Evolutionary conservation across 2,113 vertebrate genomes (phyloP), one percentile per base, ranked within the genome.

Genomic region (Aleadryas rufinucha): DNA sequence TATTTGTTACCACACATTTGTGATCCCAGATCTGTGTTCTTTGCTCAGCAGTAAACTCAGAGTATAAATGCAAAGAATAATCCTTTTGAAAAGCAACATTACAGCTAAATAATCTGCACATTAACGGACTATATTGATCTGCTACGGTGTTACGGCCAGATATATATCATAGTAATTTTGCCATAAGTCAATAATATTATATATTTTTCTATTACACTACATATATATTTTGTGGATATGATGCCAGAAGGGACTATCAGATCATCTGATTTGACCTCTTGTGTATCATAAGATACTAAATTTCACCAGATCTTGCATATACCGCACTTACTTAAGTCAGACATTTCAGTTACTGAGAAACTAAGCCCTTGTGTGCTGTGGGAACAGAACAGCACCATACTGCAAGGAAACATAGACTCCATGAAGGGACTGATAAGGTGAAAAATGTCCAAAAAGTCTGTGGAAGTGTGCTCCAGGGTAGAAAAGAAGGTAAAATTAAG

Each of bases 71-170:
- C 42, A 84, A 90, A 84, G 41, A 83, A 80, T 85, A 81, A 81
- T 77, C 39, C 60, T 74, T 80, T 88, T n/a, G 39, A 66, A 96
- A 93, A 95, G 52, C 39, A 84, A 61, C 9, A 47, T 39, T 75
- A 80, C 81, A 97, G 84, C 68, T 72, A 96, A 94, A 77, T 84
- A 95, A 86, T 83, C 59, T 77, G 59, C 50, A 70, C 59, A 30
- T 70, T 80, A 70, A 44, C 56, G 16, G 53, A 42, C 71, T 94
- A 4, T 83, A 91, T 65, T 90, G 82, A 77, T 91, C 71, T 87
- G 13, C 74, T 77, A 63, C 70, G 74, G 78, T 91, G 30, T n/a
- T 93, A 28, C 11, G 19, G 39, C 35, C 14, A 37, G 27, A 69
- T 61, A 63, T 24, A 57, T 53, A 52, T 89, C 52, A 56, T 78